Evolutionary conservation across 2,888 invertebrate genomes (phyloP).

Genomic region (Mycalesis mineus): DNA sequence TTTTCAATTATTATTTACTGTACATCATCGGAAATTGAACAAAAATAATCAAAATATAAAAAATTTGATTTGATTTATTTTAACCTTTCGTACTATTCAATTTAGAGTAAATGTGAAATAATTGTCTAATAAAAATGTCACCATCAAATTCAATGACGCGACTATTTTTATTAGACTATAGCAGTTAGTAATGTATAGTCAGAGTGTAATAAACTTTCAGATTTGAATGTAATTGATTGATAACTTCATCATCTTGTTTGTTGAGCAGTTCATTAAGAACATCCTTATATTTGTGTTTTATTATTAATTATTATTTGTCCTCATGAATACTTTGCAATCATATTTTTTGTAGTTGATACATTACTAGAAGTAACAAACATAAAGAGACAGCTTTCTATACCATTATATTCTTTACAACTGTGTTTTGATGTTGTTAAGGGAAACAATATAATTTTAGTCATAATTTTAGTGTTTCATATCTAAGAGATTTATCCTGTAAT

Average conservation of each 20-base stretch:
- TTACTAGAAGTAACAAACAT: too few species aligned
- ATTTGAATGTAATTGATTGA: neutral
- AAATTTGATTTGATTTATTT: neutral
- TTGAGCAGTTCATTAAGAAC: neutral
- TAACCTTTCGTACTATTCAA: neutral
- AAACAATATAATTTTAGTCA: too few species aligned
- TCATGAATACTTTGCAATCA: neutral
- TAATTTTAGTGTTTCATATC: too few species aligned
- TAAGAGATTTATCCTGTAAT: too few species aligned
- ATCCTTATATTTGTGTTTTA: neutral
- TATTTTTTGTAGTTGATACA: neutral
- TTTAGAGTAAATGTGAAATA: conserved; percentile 16
- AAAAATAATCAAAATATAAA: neutral
- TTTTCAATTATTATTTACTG: conserved; percentile 32
- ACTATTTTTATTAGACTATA: conserved; percentile 23
- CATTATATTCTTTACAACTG: too few species aligned
- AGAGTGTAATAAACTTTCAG: neutral
- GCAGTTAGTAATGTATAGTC: neutral
- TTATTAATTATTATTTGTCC: neutral
- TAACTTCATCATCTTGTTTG: neutral
- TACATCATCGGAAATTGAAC: neutral
- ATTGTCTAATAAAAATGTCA: conserved; percentile 17
- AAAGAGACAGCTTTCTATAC: too few species aligned
- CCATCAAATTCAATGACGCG: conserved; percentile 26
- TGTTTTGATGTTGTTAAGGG: too few species aligned